Base-by-base conservation (phyloP, 2,797 vertebrate genomes). In the Bryconaethiops microstoma region DNA sequence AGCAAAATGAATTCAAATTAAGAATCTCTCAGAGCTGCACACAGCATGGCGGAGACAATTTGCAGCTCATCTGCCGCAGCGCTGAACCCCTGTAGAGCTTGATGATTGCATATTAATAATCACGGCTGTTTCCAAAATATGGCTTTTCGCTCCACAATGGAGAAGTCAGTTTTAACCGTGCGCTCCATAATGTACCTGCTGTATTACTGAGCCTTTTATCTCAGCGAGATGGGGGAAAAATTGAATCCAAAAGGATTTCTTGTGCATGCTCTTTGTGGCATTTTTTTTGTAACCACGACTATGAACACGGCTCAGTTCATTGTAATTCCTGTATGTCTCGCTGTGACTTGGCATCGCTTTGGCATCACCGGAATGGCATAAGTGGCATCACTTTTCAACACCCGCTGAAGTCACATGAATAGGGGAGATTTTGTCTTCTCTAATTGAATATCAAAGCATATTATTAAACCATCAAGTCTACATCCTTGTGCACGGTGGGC, bases 391-490 rank as follows among this genome's bases (percentile, higher is more conserved):
- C 52, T 48, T 79, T 79, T 84, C 74, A 40, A 67, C 63, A 84
- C 69, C 77, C 82, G 77, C 69, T 82, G 45, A 45, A 13, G 1
- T 57, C 42, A 40, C 79, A 77, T 79, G 77, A 54, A 65, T 55
- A 54, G 65, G 77, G 52, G 55, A 70, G 57, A 60, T 74, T 78
- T 81, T 74, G 76, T 79, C 45, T 81, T 65, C 45, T 78, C 67
- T 81, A 64, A 73, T 68, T 79, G 81, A 82, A 82, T 73, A 80
- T 80, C 50, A 72, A 73, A 76, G 71, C 45, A 4, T 13, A n/a
- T 78, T 77, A 77, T 55, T 40, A 77, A 35, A 65, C 57, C 54
- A 23, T 77, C 52, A 81, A 52, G 52, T 9, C 17, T 78, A 8
- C 76, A 72, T 69, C 80, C 69, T 60, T 29, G 25, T 35, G 65